Percentiles rank a stretch among this genome's conserved stretches.
Conservation (phyloP, 2,888 invertebrate species). For the Schrankia costaestrigalis region DNA sequence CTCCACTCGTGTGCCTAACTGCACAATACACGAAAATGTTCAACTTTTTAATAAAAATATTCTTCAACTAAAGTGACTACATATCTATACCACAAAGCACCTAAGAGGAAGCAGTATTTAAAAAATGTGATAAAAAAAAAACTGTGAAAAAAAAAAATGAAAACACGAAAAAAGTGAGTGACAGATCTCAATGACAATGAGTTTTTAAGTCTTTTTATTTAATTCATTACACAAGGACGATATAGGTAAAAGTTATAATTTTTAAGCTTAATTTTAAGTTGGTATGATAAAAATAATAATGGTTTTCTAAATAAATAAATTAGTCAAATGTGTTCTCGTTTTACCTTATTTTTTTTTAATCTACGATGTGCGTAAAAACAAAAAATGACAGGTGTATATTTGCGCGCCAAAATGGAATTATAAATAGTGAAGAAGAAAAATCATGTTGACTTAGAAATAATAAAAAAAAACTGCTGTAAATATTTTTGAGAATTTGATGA, state of each 20-base stretch:
- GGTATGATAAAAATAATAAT: slow-evolving; percentile 28
- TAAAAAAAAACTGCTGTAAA: slow-evolving; percentile 58
- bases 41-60: slow-evolving; percentile 25
- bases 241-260: slow-evolving; percentile 37
- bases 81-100: slow-evolving; percentile 46
- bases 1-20: slow-evolving; percentile 51
- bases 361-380: slow-evolving; percentile 14
- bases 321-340: slow-evolving; percentile 56
- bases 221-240: slow-evolving; percentile 61
- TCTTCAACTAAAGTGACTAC: slow-evolving; percentile 28
- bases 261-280: slow-evolving; percentile 38
- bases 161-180: slow-evolving; percentile 71
- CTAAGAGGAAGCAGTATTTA: slow-evolving; percentile 64
- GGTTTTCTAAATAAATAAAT: slow-evolving; percentile 30
- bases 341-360: slow-evolving; percentile 22
- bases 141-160: slow-evolving; percentile 67
- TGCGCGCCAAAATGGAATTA: slow-evolving; percentile 24
- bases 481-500: slow-evolving; percentile 44
- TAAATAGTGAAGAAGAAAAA: slow-evolving; percentile 32
- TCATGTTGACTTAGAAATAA: slow-evolving; percentile 42
- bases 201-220: slow-evolving; percentile 58
- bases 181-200: slow-evolving; percentile 76
- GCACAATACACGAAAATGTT: slow-evolving; percentile 38
- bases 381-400: slow-evolving; percentile 19
- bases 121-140: slow-evolving; percentile 76